These are phyloP conservation scores for Dicycla oo DNA, from an alignment of 2,888 invertebrate genomes.

Conservation along the genomic window DNA sequence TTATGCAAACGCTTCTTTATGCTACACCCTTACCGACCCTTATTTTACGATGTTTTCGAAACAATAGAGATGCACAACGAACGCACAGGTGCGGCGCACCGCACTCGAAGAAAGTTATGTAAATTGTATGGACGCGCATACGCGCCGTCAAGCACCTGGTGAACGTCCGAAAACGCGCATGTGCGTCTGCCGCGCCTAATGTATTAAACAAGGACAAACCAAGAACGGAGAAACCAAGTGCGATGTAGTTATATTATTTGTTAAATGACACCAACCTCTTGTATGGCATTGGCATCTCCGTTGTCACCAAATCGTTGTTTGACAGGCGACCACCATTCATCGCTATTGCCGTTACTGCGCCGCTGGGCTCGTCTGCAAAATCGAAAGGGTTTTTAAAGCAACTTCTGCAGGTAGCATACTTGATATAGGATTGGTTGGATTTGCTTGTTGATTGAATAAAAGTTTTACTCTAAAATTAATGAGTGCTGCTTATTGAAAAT, in stretches of 20 bases:
- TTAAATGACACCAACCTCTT: constrained; percentile 72
- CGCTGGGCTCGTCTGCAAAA: constrained; percentile 73
- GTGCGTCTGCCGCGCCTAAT: too few relatives aligned
- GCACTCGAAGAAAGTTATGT: too few relatives aligned
- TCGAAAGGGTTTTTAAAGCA: constrained; percentile 4
- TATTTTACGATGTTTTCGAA: too few relatives aligned
- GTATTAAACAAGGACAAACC: too few relatives aligned
- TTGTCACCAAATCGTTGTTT: constrained; percentile 82
- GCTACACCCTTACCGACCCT: too few relatives aligned
- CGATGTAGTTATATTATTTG: neutral
- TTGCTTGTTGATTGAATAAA: neutral
- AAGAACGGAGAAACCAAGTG: too few relatives aligned
- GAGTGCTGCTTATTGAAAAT: neutral
- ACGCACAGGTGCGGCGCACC: too few relatives aligned
- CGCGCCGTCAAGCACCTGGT: too few relatives aligned
- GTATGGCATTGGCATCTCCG: constrained; percentile 76
- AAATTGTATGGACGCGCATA: too few relatives aligned
- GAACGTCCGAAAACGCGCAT: too few relatives aligned
- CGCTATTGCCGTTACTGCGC: constrained; percentile 83
- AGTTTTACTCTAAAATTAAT: neutral
- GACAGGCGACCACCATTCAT: constrained; percentile 83
- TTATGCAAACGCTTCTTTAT: too few relatives aligned
- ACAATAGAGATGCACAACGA: too few relatives aligned
- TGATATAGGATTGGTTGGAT: neutral
- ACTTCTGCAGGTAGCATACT: neutral